Evolutionary conservation across 2,888 invertebrate species (phyloP).

Genomic region (Cantharis rufa): DNA sequence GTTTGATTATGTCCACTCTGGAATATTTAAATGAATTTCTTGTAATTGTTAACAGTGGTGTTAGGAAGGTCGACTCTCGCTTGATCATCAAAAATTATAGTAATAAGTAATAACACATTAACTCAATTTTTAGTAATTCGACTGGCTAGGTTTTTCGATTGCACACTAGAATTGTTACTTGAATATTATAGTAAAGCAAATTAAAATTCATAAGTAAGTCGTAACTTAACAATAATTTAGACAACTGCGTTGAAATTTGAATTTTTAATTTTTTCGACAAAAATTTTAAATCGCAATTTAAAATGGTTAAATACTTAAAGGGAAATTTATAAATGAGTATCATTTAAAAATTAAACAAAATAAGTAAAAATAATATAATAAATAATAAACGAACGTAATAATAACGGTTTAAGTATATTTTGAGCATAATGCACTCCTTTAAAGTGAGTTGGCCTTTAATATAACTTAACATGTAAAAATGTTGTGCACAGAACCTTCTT

Average conservation of each 20-base stretch:
- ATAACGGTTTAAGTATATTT: conserved; percentile 9
- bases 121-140: too few species aligned
- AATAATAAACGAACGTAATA: neutral
- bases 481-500: conserved; percentile 58
- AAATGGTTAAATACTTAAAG: neutral
- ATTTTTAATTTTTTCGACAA: neutral
- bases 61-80: too few species aligned
- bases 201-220: neutral
- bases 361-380: neutral
- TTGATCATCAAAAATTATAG: too few species aligned
- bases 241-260: neutral
- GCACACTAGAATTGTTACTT: neutral
- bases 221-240: neutral
- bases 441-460: conserved; percentile 4
- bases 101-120: too few species aligned
- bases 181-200: neutral
- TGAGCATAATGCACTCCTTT: conserved; percentile 12
- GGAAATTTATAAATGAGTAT: neutral
- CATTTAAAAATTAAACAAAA: neutral
- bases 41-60: too few species aligned
- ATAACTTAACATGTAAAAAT: conserved; percentile 26
- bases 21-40: too few species aligned
- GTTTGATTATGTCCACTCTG: too few species aligned
- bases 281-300: neutral
- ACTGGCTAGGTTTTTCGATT: too few species aligned